Percentiles rank a stretch among this genome's conserved stretches.
Evolutionary conservation across 2,888 invertebrate species (phyloP).

Genomic region (Brassicogethes aeneus): DNA sequence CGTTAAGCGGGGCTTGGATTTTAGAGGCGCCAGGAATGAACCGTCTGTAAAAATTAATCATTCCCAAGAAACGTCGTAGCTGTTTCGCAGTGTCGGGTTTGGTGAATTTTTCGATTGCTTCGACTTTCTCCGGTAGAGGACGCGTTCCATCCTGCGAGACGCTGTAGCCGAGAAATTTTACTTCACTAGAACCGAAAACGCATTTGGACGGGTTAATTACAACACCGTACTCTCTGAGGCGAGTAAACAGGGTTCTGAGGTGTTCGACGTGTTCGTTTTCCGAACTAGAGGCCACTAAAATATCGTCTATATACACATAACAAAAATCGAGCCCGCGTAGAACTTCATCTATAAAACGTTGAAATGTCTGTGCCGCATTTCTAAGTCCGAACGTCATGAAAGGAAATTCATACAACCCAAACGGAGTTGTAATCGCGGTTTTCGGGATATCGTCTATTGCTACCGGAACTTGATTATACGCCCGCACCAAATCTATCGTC

Average conservation of each 20-base stretch:
- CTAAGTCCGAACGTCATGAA: conserved; percentile 32
- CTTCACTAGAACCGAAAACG: conserved; percentile 17
- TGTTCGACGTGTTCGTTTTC: conserved; percentile 22
- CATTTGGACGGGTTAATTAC: conserved; percentile 29
- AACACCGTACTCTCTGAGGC: conserved; percentile 22
- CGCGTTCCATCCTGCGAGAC: conserved; percentile 22
- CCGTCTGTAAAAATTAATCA: conserved; percentile 13
- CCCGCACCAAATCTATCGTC: conserved; percentile 27
- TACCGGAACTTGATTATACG: conserved; percentile 32
- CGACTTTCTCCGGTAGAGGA: conserved; percentile 27
- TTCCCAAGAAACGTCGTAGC: conserved; percentile 13
- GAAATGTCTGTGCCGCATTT: conserved; percentile 37
- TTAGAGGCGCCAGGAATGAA: conserved; percentile 9
- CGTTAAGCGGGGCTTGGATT: conserved; percentile 9
- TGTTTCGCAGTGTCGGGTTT: conserved; percentile 7
- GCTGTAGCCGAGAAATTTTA: conserved; percentile 24
- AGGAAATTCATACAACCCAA: conserved; percentile 24
- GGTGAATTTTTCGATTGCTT: conserved; percentile 22
- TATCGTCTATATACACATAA: conserved; percentile 31
- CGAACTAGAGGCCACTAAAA: conserved; percentile 25
- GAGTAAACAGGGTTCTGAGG: conserved; percentile 18
- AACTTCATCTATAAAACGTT: conserved; percentile 32
- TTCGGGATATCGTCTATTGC: conserved; percentile 16
- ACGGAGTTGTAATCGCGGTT: conserved; percentile 18
- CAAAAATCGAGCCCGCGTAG: conserved; percentile 25